Conservation (phyloP, 2,113 vertebrate species). For the Girardinichthys multiradiatus region DNA sequence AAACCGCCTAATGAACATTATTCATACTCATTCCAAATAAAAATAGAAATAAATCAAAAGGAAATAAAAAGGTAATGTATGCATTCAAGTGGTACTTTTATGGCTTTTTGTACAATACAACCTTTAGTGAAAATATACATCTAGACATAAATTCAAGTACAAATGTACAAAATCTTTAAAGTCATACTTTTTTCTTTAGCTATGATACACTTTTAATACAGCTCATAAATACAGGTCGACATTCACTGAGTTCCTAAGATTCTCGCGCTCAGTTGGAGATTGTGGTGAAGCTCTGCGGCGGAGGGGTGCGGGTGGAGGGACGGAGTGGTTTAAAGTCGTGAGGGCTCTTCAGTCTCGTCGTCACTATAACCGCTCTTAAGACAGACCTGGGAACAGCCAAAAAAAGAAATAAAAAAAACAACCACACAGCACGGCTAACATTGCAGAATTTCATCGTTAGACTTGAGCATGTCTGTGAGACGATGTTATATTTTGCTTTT, state of each 20-base stretch:
- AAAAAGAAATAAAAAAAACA: conserved; percentile 3
- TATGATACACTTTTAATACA: conserved; percentile 90
- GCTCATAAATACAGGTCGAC: conserved; percentile 84
- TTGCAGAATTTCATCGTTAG: background rate
- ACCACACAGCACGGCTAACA: conserved; percentile 11
- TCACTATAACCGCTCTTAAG: conserved; percentile 84
- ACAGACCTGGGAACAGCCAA: conserved; percentile 84
- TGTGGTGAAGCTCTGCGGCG: conserved; percentile 74
- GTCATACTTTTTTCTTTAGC: conserved; percentile 86
- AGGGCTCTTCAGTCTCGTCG: conserved; percentile 81
- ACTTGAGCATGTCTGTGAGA: background rate
- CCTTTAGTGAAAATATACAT: conserved; percentile 94
- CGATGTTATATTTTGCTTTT: background rate
- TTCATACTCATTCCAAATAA: conserved; percentile 76
- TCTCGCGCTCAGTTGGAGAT: conserved; percentile 77
- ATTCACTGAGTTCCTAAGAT: conserved; percentile 83
- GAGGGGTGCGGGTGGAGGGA: conserved; percentile 38
- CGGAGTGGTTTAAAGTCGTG: conserved; percentile 83
- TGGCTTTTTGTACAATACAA: conserved; percentile 89
- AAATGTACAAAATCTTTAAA: conserved; percentile 89
- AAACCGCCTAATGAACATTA: conserved; percentile 70
- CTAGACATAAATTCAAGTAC: conserved; percentile 91
- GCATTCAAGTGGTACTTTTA: conserved; percentile 85
- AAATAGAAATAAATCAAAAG: conserved; percentile 63
- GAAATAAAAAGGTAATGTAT: conserved; percentile 81